Evolutionary conservation across 1,140 invertebrate species (phyloP).

Genomic region (Stegodyphus mimosarum): DNA sequence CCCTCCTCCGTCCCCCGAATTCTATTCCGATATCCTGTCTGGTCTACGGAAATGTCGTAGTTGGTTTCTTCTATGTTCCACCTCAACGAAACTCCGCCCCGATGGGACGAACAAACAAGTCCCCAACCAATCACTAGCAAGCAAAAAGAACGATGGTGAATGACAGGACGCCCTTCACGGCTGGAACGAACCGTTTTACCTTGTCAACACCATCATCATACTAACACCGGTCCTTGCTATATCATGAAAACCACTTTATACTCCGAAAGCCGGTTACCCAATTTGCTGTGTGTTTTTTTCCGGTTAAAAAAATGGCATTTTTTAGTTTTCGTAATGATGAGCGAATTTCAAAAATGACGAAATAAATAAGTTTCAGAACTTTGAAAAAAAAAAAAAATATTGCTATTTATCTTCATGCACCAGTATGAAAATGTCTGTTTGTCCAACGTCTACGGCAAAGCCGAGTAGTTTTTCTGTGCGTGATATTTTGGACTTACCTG

Average conservation of each 20-base stretch:
- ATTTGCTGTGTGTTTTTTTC: no score
- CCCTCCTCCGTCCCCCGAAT: slow-evolving; percentile 5
- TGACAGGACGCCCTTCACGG: slow-evolving; percentile 32
- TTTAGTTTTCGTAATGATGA: no score
- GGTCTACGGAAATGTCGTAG: slow-evolving; percentile 34
- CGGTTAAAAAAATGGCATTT: no score
- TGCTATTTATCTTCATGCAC: background rate
- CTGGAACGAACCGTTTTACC: slow-evolving; percentile 12
- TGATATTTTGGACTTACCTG: slow-evolving; percentile 55
- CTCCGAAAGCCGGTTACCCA: background rate
- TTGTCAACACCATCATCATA: slow-evolving; percentile 17
- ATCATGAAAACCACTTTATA: background rate
- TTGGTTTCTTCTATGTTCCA: slow-evolving; percentile 42
- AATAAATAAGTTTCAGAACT: no score
- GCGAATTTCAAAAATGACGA: no score
- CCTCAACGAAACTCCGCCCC: slow-evolving; percentile 30
- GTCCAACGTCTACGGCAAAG: slow-evolving; percentile 11
- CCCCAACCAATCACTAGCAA: slow-evolving; percentile 2
- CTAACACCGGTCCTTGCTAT: background rate
- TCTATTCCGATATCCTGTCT: slow-evolving; percentile 28
- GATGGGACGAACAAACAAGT: slow-evolving; percentile 49
- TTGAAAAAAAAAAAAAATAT: background rate
- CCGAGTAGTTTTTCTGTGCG: slow-evolving; percentile 56
- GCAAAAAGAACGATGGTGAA: slow-evolving; percentile 43
- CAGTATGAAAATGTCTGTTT: slow-evolving; percentile 61